A percentile compares a stretch with the other conserved stretches of the same genome.
These are phyloP conservation scores for Pharmacophagus antenor DNA, from an alignment of 2,888 invertebrate species.

Conservation along the genomic window DNA sequence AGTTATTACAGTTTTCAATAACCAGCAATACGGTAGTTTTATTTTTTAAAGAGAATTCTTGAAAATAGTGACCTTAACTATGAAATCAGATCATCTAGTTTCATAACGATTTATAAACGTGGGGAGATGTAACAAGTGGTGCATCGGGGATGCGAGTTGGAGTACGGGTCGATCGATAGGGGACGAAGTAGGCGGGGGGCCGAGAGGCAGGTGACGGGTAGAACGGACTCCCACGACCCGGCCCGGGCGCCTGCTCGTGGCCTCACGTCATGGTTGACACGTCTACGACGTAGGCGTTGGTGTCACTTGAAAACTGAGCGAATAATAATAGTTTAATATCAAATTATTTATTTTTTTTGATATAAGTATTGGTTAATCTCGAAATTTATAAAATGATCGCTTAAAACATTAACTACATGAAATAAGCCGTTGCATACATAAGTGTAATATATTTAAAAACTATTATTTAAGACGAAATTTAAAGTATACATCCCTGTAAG, in stretches of 20 bases:
- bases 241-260: conserved; percentile 24
- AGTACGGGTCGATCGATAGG: conserved; percentile 48
- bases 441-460: too few species aligned
- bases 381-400: too few species aligned
- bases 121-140: conserved; percentile 69
- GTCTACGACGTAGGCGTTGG: background rate
- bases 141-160: conserved; percentile 55
- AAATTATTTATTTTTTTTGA: too few species aligned
- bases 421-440: too few species aligned
- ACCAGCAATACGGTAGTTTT: too few species aligned
- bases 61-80: background rate
- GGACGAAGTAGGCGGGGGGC: conserved; percentile 38
- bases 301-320: background rate
- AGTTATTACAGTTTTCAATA: too few species aligned
- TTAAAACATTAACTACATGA: too few species aligned
- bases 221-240: conserved; percentile 33
- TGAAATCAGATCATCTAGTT: conserved; percentile 19
- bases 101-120: conserved; percentile 29
- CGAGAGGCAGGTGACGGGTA: conserved; percentile 38
- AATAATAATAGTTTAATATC: too few species aligned
- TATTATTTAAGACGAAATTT: too few species aligned
- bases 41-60: background rate
- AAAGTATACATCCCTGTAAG: too few species aligned
- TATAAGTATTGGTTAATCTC: too few species aligned
- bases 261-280: conserved; percentile 16